These are phyloP conservation scores for Scomberomorus guttatus DNA, from an alignment of 2,797 vertebrate species.

Conservation along the genomic window DNA sequence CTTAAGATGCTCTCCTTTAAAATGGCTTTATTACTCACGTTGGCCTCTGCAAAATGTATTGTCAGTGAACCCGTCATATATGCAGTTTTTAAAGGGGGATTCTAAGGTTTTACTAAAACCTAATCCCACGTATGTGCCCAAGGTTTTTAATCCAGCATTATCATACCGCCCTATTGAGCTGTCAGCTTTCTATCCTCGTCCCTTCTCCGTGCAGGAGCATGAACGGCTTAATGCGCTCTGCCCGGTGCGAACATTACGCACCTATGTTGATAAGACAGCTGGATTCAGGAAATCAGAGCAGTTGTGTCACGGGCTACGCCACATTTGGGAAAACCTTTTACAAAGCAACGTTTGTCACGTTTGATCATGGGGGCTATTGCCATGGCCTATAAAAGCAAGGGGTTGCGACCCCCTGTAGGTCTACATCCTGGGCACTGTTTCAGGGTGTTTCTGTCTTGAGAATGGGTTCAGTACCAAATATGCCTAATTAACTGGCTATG, in stretches of 20 bases:
- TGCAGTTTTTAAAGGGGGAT: neutral
- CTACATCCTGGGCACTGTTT: no score
- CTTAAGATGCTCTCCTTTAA: neutral
- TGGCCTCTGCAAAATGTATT: neutral
- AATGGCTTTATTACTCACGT: neutral
- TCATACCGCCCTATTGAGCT: neutral
- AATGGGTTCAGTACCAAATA: neutral
- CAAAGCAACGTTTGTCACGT: neutral
- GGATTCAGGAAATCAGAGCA: slow-evolving; percentile 2
- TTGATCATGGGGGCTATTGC: neutral
- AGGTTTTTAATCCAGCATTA: neutral
- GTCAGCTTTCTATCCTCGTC: slow-evolving; percentile 5
- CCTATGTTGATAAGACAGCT: neutral
- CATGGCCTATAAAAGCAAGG: no score
- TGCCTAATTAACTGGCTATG: no score
- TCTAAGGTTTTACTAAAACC: neutral
- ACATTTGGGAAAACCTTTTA: neutral
- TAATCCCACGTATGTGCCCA: neutral
- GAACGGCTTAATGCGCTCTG: neutral
- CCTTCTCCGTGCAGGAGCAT: neutral
- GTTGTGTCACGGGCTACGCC: neutral
- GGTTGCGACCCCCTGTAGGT: no score
- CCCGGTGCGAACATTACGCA: neutral
- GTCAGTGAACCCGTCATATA: neutral
- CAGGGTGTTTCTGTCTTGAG: neutral